These are phyloP conservation scores for Wiebesia pumilae DNA, from an alignment of 1,140 invertebrate species.

Conservation along the genomic window DNA sequence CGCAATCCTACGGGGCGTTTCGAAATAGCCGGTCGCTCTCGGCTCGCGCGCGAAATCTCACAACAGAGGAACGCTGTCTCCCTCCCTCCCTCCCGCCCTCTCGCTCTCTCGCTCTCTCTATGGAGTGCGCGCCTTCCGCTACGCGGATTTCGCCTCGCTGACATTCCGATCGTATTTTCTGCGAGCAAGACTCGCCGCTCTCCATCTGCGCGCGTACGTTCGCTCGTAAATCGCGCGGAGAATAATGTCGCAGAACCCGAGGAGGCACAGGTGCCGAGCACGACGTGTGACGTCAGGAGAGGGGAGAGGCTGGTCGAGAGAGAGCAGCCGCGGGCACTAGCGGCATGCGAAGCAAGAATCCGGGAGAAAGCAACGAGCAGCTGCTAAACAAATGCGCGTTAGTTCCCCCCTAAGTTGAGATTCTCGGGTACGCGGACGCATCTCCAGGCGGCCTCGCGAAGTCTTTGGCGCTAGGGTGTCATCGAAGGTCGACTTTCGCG, in stretches of 20 bases:
- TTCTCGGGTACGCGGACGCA: neutral
- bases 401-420: neutral
- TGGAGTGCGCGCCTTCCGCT: slow-evolving; percentile 16
- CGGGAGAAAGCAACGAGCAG: slow-evolving; percentile 37
- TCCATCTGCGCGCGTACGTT: slow-evolving; percentile 19
- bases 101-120: too few species aligned
- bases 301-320: neutral
- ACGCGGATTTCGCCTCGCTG: neutral
- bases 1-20: slow-evolving; percentile 13
- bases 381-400: neutral
- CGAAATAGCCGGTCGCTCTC: neutral
- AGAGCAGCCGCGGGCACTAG: neutral
- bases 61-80: slow-evolving; percentile 26
- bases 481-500: neutral
- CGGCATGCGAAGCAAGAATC: slow-evolving; percentile 28
- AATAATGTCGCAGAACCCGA: slow-evolving; percentile 27
- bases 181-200: slow-evolving; percentile 1
- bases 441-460: too few species aligned
- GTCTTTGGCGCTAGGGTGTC: neutral
- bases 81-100: neutral
- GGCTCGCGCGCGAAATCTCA: slow-evolving; percentile 37
- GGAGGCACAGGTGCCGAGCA: neutral
- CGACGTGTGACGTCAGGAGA: neutral
- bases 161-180: slow-evolving; percentile 39
- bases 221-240: slow-evolving; percentile 38